Base-by-base conservation (phyloP, 2,888 invertebrate species). In the Tipula confusa region DNA sequence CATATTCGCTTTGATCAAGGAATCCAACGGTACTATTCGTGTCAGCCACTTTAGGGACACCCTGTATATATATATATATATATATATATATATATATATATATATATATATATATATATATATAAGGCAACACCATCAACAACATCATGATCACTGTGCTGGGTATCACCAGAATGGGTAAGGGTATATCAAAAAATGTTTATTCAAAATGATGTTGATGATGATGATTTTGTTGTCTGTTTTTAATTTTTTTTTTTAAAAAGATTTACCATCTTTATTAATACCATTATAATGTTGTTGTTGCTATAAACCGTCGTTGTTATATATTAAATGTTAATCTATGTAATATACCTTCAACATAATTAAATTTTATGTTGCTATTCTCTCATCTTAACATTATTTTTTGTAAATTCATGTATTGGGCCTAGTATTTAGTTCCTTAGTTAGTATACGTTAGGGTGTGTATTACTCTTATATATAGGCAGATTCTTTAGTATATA, bases 341-440 rank as follows among this genome's bases (percentile, higher is more conserved):
- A 24, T 64, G 64, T 64, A 64, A 64, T 64, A 64, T 64, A 64
- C 64, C 64, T 64, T 64, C 24, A 64, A 64, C 24, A 24, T 64
- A 64, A 64, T 64, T 64, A 64, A 64, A 64, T 64, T 64, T 64
- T 64, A 64, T 64, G 64, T 64, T 64, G 64, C 64, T 64, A 64
- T 64, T 64, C 24, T 64, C 64, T 24, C 64, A 24, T 64, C 64
- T 64, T 64, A 64, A 64, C 24, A 24, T 64, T 64, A 43, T 43
- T 43, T n/a, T 43, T 43, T 43, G 43, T 43, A 43, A n/a, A 43
- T 43, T 43, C n/a, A n/a, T 43, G n/a, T 36, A 36, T 43, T n/a
- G n/a, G n/a, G 13, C 13, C 43, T n/a, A 43, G 43, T 43, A 6
- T 64, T 18, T 64, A 24, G 64, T 64, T 24, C 7, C 11, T 2